Evolutionary conservation across 2,797 vertebrate genomes (phyloP).

Genomic region (Phalloptychus januarius): DNA sequence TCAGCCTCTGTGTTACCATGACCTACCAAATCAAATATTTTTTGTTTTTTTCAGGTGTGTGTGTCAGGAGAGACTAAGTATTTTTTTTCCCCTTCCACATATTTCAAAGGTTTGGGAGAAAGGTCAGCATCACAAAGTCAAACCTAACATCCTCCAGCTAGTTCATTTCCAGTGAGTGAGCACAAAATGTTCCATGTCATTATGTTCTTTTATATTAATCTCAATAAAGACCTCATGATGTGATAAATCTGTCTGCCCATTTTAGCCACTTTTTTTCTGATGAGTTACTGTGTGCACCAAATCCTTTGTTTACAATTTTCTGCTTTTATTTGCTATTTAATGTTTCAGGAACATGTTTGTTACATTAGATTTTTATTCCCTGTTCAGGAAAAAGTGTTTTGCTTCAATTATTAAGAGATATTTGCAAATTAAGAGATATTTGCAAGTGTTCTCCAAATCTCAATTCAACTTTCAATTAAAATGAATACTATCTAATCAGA

Average conservation of each 20-base stretch:
- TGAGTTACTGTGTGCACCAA: neutral
- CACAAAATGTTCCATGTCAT: slow-evolving; percentile 54
- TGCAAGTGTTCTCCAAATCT: neutral
- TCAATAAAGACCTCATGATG: slow-evolving; percentile 13
- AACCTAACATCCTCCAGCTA: slow-evolving; percentile 21
- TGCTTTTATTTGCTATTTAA: neutral
- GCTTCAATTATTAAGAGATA: neutral
- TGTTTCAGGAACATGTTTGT: neutral
- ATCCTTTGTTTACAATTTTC: neutral
- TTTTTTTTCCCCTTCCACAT: slow-evolving; percentile 25
- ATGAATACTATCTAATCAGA: neutral
- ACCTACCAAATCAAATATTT: slow-evolving; percentile 50
- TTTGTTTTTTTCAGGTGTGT: slow-evolving; percentile 24
- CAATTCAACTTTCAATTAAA: neutral
- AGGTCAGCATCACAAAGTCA: slow-evolving; percentile 46
- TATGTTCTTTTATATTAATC: slow-evolving; percentile 41
- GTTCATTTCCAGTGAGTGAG: slow-evolving; percentile 38
- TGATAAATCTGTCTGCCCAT: neutral
- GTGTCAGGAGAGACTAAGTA: slow-evolving; percentile 29
- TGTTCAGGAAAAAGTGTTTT: neutral
- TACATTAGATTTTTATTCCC: neutral
- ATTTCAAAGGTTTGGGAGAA: slow-evolving; percentile 49
- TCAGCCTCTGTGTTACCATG: slow-evolving; percentile 44
- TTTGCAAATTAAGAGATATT: neutral
- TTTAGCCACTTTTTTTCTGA: neutral